Evolutionary conservation across 2,797 vertebrate species (phyloP), one percentile per base, ranked within the genome.

Genomic region (Pogoniulus pusillus): DNA sequence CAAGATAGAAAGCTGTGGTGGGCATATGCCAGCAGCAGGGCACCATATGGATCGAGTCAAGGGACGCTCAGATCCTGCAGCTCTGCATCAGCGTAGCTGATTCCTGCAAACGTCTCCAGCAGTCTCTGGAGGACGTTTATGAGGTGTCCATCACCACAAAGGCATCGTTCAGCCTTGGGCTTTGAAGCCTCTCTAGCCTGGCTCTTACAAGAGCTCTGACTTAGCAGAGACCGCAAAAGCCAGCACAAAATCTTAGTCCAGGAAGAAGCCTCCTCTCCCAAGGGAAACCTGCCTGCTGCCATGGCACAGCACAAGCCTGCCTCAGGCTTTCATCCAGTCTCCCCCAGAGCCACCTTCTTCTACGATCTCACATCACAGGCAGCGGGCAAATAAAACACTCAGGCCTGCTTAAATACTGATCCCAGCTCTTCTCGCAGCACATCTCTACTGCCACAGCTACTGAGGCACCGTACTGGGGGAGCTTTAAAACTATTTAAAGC

Each of bases 1-100:
- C 87, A 91, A 90, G 94, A 95, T 91, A 96, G 95, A 91, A 93
- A 93, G 84, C 91, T 63, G 91, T 91, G 91, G 91, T 95, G 91
- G 94, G 92, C 93, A 95, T 91, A 95, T 94, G 91, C 87, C 80
- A 96, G 89, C 91, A 91, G 93, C 87, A 87, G 76, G 76, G 87
- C 85, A 85, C 87, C 92, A 93, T 85, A 91, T 91, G 85, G 91
- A 89, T 91, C 80, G 91, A 92, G 89, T 91, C 85, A 90, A 95
- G 88, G 89, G 47, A 93, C 75, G 70, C 89, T 90, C 64, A 87
- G 81, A 90, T 91, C 79, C 64, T 79, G 68, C 23, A 2, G 74
- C 83, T 92, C 58, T 89, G 88, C 91, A 59, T 91, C 85, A 90
- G 86, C 79, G 82, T 84, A 87, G 92, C 79, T 59, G 77, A 92